Evolutionary conservation across 1,140 invertebrate genomes (phyloP), one percentile per base, ranked within the genome.

Genomic region (Lucilia sericata): DNA sequence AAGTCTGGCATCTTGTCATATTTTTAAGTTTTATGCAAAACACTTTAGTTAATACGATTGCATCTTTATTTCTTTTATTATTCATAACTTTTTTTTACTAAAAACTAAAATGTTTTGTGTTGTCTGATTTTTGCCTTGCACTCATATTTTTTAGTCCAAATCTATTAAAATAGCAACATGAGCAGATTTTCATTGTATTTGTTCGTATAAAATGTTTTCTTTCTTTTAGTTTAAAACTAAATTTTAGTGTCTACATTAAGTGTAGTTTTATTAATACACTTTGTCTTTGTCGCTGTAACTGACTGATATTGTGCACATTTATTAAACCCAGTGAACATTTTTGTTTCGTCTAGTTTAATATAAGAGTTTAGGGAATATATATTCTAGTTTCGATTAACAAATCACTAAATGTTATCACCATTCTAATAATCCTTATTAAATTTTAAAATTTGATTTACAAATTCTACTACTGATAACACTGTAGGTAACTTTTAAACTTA

Each of bases 1-100:
- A 70, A 70, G 19, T 25, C 65, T 70, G 65, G 65, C 65, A 70
- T 70, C 65, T 70, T 70, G 65, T 70, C 65, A 70, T 70, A 70
- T 70, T 70, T 70, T 60, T 70, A n/a, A 70, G 51, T 19, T 70
- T 70, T 70, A 70, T 70, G 65, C 8, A 70, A 70, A 70, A 70
- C 65, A 70, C 65, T 70, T 70, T 25, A 21, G 65, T 70, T 70
- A 70, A 21, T 70, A 70, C 19, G 65, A 70, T 70, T 70, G 65
- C 9, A 70, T 70, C 65, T 21, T 25, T 42, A 42, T 42, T 42
- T 42, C 25, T 30, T 70, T 70, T 21, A 19, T 70, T 70, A 21
- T 70, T 42, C 42, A 42, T 42, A 36, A 42, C 25, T 30, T 2
- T 30, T 42, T 10, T 42, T 42, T 42, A 10, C 42, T 42, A 1